Base-by-base conservation (phyloP, 2,113 vertebrate genomes). In the Daubentonia madagascariensis region DNA sequence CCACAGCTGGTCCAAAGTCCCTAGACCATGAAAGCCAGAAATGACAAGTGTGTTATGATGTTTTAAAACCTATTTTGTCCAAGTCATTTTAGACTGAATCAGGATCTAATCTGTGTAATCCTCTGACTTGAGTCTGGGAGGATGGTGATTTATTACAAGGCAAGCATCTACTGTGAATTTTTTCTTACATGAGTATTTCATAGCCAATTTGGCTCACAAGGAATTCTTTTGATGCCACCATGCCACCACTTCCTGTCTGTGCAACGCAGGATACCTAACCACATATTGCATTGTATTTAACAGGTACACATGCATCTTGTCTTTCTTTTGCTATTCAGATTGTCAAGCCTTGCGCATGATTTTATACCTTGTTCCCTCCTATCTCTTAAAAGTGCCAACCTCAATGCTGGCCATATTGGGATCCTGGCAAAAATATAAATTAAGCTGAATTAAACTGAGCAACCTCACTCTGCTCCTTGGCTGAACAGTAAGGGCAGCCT, bases 11-110 rank as follows among this genome's bases (percentile, higher is more conserved):
- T 73, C 59, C 43, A 11, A 79, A 94, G 61, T 91, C 54, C 61
- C 86, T 57, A 73, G 85, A 94, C 96, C 96, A 86, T 93, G 93
- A 93, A 94, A 91, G 78, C 65, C 85, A 93, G 85, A 92, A 98
- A 93, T 96, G 97, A 89, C 85, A 98, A 85, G 89, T 73, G 78
- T 93, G 65, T 91, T 89, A 93, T 1, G 67, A 95, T 92, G 79
- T 93, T 97, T 92, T 40, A 4, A 97, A 80, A 83, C 83, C 76
- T 88, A 85, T 85, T 96, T 94, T 93, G 94, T 95, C 93, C 93
- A 85, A 68, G 76, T 91, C 85, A 78, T 94, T 98, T 96, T 88
- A 88, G 76, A 89, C 65, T 63, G 96, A 94, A 68, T 90, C 89
- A 54, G 4, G 40, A 94, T 91, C 89, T 96, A 85, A 96, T 98